Evolutionary conservation across 2,797 vertebrate genomes (phyloP), one percentile per base, ranked within the genome.

Genomic region (Austrolebias charrua): DNA sequence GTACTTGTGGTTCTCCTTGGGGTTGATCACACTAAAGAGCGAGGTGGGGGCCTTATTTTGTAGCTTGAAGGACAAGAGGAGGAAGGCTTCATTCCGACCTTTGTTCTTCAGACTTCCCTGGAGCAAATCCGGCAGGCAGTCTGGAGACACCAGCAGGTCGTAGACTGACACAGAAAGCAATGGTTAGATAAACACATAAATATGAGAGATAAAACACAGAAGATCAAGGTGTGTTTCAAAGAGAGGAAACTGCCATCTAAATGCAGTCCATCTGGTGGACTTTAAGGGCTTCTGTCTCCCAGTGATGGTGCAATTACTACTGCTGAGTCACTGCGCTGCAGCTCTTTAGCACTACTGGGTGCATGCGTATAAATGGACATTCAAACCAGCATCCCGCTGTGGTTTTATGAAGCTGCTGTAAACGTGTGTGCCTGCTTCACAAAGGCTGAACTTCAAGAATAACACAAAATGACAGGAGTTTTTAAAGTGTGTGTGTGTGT

Each of bases 11-110:
- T 92, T 95, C 77, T 97, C 94, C 55, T 73, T 79, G 51, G 94
- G 91, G 2, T 95, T 96, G 84, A 96, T 91, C 59, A 99, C 78
- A 49, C 94, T 95, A 68, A 94, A 98, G 42, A 92, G 76, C 5
- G 85, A 81, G 5, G 86, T 83, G 47, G 92, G 88, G 45, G 81
- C 78, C 76, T 87, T 92, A 68, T 48, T 93, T 35, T 94, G 95
- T 44, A 99, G 82, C 80, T 88, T 94, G 88, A 98, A 95, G 10
- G 94, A 94, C n/a, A 94, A 83, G 13, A 98, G 92, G 58, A 98
- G 78, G 48, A 95, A 98, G 1, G 94, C 88, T 12, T 98, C 96
- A 38, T 94, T 93, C 71, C 95, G 82, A 2, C 79, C 86, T 75
- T 95, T 92, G 77, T 93, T 94, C 3, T 91, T 91, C 62, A 98